Evolutionary conservation across 92 coral and sea anemone species (phyloP).

Genomic region (Epizoanthus illoricatus): DNA sequence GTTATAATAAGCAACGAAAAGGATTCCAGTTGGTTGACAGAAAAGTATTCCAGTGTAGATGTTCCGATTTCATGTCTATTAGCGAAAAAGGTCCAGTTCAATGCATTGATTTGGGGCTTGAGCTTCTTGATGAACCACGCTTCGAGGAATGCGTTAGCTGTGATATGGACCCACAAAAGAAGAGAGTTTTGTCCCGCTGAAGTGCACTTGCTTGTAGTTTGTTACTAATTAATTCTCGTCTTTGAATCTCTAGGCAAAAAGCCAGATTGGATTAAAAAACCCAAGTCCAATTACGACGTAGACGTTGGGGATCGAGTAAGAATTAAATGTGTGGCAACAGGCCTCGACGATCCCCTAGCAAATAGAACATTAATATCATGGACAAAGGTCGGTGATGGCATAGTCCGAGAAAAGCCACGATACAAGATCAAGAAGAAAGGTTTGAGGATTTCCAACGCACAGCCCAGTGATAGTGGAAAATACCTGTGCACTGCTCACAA

Average conservation of each 20-base stretch:
- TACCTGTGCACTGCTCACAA: slow-evolving; percentile 71
- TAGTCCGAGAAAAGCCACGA: neutral
- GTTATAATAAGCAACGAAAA: no score
- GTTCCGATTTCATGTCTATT: no score
- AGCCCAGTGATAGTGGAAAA: slow-evolving; percentile 62
- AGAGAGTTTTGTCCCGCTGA: neutral
- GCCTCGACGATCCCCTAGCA: slow-evolving; percentile 57
- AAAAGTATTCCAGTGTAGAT: no score
- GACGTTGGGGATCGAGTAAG: slow-evolving; percentile 67
- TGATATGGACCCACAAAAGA: no score
- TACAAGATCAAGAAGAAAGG: slow-evolving; percentile 40
- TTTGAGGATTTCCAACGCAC: slow-evolving; percentile 64
- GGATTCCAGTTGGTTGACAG: no score
- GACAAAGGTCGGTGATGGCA: slow-evolving; percentile 45
- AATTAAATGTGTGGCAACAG: slow-evolving; percentile 71
- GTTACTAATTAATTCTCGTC: neutral
- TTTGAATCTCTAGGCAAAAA: slow-evolving; percentile 1
- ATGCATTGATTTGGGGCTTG: no score
- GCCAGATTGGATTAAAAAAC: slow-evolving; percentile 51
- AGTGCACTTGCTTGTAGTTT: neutral
- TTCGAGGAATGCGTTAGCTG: no score
- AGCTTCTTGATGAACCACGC: no score
- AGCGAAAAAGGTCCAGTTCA: no score
- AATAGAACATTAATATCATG: slow-evolving; percentile 82
- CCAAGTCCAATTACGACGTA: slow-evolving; percentile 58